A percentile compares a stretch with the other conserved stretches of the same genome.
phyloP scores from a whole-genome alignment of 2,888 invertebrate species.

The Mesorhabditis spiculigera region DNA sequence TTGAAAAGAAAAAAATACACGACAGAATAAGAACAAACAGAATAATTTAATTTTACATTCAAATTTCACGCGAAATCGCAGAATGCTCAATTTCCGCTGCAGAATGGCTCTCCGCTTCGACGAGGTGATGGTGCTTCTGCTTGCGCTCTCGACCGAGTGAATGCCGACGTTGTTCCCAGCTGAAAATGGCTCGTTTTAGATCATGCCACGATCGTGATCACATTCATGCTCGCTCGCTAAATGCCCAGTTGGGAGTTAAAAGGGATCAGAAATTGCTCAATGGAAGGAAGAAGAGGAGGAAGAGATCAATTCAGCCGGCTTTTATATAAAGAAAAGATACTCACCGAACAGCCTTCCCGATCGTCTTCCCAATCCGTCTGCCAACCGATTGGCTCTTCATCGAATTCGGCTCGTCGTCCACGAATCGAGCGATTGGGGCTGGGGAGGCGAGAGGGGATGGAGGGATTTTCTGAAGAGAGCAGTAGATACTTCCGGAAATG shows the following conservation, averaged over 20 bases:
- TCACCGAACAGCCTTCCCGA: neutral
- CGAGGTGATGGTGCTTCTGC: neutral
- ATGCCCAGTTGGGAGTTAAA: too few species aligned
- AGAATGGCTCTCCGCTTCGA: neutral
- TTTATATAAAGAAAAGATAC: neutral
- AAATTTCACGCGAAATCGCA: neutral
- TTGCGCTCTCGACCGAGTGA: neutral
- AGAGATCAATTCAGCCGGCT: too few species aligned
- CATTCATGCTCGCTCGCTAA: too few species aligned
- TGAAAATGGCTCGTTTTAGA: neutral
- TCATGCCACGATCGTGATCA: too few species aligned
- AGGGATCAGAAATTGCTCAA: too few species aligned
- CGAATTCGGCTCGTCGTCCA: slow-evolving; percentile 2
- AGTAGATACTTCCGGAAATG: too few species aligned
- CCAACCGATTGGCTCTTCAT: neutral
- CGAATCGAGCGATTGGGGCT: slow-evolving; percentile 5
- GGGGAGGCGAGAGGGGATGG: slow-evolving; percentile 3
- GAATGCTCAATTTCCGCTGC: neutral
- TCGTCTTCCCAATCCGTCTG: slow-evolving; percentile 1
- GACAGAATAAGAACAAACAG: too few species aligned
- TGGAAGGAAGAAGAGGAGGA: too few species aligned
- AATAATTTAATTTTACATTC: too few species aligned
- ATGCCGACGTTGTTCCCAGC: slow-evolving; percentile 3
- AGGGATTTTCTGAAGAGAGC: neutral
- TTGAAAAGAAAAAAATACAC: too few species aligned